Percentiles rank a stretch among this genome's conserved stretches.
These are phyloP conservation scores for Cryptoprocta ferox DNA, from an alignment of 2,797 vertebrate genomes.

Conservation along the genomic window DNA sequence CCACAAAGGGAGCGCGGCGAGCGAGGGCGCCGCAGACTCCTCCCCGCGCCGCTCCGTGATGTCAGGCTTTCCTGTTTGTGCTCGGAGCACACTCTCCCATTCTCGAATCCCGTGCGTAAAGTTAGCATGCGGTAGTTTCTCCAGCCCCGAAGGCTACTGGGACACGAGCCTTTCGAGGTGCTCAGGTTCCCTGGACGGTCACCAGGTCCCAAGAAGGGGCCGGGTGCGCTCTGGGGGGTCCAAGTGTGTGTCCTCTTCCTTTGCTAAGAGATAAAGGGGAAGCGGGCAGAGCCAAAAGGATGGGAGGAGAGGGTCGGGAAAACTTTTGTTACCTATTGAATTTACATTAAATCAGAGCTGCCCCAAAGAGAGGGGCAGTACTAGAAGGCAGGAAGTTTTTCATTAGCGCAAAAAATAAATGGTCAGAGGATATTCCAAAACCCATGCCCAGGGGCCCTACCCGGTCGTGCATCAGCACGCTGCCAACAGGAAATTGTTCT, in stretches of 20 bases:
- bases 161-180: constrained; percentile 13
- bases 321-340: neutral
- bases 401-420: neutral
- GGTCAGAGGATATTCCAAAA: constrained; percentile 11
- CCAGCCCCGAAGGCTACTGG: neutral
- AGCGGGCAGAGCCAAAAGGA: neutral
- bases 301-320: neutral
- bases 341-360: constrained; percentile 28
- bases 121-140: neutral
- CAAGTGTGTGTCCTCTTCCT: neutral
- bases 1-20: constrained; percentile 79
- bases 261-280: neutral
- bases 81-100: constrained; percentile 64
- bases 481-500: neutral
- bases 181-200: constrained; percentile 17
- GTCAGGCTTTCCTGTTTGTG: constrained; percentile 83
- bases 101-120: constrained; percentile 58
- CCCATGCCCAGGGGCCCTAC: neutral
- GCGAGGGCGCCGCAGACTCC: constrained; percentile 73
- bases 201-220: constrained; percentile 63
- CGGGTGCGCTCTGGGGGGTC: neutral
- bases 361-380: neutral
- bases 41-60: constrained; percentile 76
- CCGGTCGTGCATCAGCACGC: neutral
- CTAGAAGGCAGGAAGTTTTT: constrained; percentile 1